phyloP scores from a whole-genome alignment of 2,113 vertebrate species.

The Elgaria multicarinata region DNA sequence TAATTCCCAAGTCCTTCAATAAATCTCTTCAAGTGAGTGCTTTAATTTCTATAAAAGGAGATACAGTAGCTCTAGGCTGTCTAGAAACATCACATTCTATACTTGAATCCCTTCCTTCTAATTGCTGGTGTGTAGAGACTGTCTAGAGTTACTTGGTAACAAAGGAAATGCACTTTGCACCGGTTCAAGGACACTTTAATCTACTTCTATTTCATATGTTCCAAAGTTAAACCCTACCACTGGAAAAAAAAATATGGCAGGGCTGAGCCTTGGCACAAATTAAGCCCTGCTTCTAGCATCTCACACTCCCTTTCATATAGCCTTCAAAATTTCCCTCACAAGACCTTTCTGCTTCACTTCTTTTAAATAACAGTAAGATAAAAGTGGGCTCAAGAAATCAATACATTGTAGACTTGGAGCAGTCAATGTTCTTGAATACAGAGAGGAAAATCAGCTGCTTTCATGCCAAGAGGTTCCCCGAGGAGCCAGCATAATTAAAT shows the following conservation, averaged over 20 bases:
- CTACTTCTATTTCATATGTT: neutral
- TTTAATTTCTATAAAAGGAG: neutral
- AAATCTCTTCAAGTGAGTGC: neutral
- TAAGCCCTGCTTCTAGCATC: neutral
- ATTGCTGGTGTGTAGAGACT: neutral
- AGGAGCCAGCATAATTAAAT: conserved; percentile 26
- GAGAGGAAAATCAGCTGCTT: conserved; percentile 15
- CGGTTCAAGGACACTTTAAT: neutral
- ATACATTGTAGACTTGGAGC: conserved; percentile 21
- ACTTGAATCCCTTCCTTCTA: neutral
- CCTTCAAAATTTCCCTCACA: neutral
- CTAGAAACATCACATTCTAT: neutral
- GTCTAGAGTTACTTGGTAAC: neutral
- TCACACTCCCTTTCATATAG: neutral
- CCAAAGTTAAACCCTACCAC: neutral
- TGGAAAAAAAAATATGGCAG: neutral
- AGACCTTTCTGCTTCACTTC: neutral
- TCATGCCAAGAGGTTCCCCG: conserved; percentile 24
- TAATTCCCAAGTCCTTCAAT: neutral
- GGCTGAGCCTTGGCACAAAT: neutral
- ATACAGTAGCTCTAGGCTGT: neutral
- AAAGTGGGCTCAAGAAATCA: conserved; percentile 2
- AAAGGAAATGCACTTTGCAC: neutral
- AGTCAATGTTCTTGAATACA: conserved; percentile 41
- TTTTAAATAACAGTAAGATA: conserved; percentile 19